These are phyloP conservation scores for Mylabris phalerata DNA, from an alignment of 1,140 invertebrate species.

Conservation along the genomic window DNA sequence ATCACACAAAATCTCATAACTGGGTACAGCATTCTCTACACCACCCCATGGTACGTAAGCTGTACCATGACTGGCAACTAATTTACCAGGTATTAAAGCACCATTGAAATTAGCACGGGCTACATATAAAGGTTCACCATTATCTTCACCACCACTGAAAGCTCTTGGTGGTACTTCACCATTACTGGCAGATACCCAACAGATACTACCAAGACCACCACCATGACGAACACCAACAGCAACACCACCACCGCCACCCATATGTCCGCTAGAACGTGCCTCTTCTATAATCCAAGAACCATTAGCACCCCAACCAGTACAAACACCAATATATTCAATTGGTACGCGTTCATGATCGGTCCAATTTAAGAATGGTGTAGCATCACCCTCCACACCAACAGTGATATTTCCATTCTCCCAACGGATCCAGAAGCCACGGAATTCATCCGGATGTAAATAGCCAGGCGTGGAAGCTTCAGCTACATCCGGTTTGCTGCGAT, in stretches of 20 bases:
- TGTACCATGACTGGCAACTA: conserved; percentile 61
- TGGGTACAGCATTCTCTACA: conserved; percentile 60
- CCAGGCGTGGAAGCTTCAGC: conserved; percentile 62
- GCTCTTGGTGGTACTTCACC: conserved; percentile 65
- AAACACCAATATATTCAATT: conserved; percentile 67
- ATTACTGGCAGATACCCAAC: conserved; percentile 60
- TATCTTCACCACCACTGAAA: conserved; percentile 65
- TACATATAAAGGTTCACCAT: conserved; percentile 65
- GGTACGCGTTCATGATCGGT: conserved; percentile 60
- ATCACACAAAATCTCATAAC: conserved; percentile 61
- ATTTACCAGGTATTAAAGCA: conserved; percentile 71
- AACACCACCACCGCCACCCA: conserved; percentile 29
- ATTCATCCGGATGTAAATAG: conserved; percentile 62
- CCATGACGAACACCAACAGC: conserved; percentile 48
- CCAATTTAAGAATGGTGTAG: conserved; percentile 62
- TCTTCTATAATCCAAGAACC: conserved; percentile 75
- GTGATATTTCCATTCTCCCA: conserved; percentile 61
- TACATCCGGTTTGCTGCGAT: conserved; percentile 70
- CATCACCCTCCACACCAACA: conserved; percentile 62
- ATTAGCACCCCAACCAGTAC: conserved; percentile 75
- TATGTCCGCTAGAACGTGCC: conserved; percentile 14
- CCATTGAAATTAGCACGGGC: conserved; percentile 55
- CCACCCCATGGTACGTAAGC: conserved; percentile 75
- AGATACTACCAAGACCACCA: conserved; percentile 34
- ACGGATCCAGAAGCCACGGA: conserved; percentile 75